A percentile compares a stretch with the other conserved stretches of the same genome.
These are phyloP conservation scores for Enteromius radiatus DNA, from an alignment of 2,797 vertebrate genomes.

Conservation along the genomic window DNA sequence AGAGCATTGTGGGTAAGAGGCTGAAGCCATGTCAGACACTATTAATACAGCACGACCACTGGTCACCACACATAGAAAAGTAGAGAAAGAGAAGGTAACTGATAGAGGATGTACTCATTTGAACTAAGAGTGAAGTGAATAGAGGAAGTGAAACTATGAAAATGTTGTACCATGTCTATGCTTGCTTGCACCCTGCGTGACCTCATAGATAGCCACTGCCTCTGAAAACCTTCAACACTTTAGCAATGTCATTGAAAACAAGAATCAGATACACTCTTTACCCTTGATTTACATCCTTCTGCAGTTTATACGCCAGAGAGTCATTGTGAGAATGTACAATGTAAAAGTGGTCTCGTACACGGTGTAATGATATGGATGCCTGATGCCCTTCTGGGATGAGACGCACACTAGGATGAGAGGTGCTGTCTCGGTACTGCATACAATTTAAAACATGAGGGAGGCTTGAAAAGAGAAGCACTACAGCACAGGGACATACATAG, in stretches of 20 bases:
- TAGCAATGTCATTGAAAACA: slow-evolving; percentile 8
- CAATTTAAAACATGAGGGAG: slow-evolving; percentile 33
- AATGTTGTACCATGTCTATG: neutral
- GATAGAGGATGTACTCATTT: neutral
- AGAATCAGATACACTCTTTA: slow-evolving; percentile 26
- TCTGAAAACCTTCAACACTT: neutral
- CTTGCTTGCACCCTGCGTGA: neutral
- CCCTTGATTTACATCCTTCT: slow-evolving; percentile 16
- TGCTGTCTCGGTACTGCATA: slow-evolving; percentile 16
- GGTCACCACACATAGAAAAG: slow-evolving; percentile 5
- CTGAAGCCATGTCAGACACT: slow-evolving; percentile 14
- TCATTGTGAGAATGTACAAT: slow-evolving; percentile 23
- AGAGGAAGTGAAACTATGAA: neutral
- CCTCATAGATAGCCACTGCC: neutral
- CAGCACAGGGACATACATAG: neutral
- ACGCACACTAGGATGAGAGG: slow-evolving; percentile 25
- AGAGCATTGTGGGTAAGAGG: slow-evolving; percentile 36
- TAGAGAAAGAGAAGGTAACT: neutral
- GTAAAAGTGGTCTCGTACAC: slow-evolving; percentile 10
- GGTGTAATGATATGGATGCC: slow-evolving; percentile 33
- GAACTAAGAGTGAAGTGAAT: neutral
- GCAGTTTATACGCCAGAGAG: slow-evolving; percentile 11
- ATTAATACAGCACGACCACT: slow-evolving; percentile 22
- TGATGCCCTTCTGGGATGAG: slow-evolving; percentile 35
- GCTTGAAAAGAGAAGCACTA: slow-evolving; percentile 35